Base-by-base conservation (phyloP, 2,797 vertebrate species). In the Moxostoma hubbsi region DNA sequence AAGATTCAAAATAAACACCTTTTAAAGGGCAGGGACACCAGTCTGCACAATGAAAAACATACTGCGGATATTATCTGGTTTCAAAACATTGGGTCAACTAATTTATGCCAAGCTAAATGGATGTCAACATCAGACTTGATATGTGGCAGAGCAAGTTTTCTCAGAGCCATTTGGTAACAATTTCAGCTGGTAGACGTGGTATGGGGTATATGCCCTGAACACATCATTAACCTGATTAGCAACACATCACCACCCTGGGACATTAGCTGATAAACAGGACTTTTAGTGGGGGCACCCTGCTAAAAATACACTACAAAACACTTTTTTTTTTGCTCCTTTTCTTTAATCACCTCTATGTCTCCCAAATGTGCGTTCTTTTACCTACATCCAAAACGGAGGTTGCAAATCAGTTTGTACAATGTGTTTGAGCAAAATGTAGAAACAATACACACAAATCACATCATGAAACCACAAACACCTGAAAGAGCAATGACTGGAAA, bases 141-240 rank as follows among this genome's bases (percentile, higher is more conserved):
- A 13, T 72, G 67, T 24, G 9, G 55, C 8, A 80, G 61, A 63
- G 16, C 50, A 50, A 13, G 69, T 83, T 70, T 58, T 82, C 77
- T 74, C 9, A 15, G 49, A 36, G 59, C 75, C 93, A 94, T 92
- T 90, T 93, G 94, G 90, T 86, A 89, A 88, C 86, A 89, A 93
- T 94, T 93, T 91, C 68, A 83, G 75, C 15, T 75, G 79, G 81
- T 67, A 75, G 72, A 75, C 74, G 5, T 49, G 55, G 53, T 10
- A 24, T 58, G 43, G 24, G 55, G 66, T 18, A 16, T 24, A 54
- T 13, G 53, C 77, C 65, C 65, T 57, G 43, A 61, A 73, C 75
- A 54, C 15, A 67, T 82, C 65, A 69, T 84, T 84, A 88, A 86
- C 18, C 63, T 51, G 49, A 76, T 75, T 81, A 75, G 70, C 71